Evolutionary conservation across 2,113 vertebrate species (phyloP).

Genomic region (Plotosus lineatus): DNA sequence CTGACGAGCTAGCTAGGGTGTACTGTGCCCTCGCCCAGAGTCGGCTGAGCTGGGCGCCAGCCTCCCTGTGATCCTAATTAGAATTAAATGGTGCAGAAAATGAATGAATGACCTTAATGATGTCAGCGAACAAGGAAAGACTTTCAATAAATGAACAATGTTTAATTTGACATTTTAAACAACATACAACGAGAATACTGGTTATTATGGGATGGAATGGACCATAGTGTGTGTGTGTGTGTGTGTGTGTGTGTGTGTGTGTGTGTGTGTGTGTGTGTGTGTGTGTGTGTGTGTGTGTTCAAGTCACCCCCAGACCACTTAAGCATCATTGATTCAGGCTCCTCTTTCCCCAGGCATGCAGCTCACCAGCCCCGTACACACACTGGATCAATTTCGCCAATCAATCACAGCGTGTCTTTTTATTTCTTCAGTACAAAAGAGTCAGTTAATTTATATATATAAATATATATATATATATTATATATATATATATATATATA

Average conservation of each 20-base stretch:
- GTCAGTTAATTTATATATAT: neutral
- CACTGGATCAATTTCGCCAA: conserved; percentile 70
- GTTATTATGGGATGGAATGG: neutral
- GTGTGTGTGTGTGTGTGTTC: neutral
- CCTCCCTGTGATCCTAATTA: too few relatives aligned
- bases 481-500: too few relatives aligned
- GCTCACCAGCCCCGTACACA: conserved; percentile 58
- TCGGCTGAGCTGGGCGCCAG: too few relatives aligned
- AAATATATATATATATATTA: too few relatives aligned
- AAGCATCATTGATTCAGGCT: conserved; percentile 47
- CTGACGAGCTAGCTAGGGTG: too few relatives aligned
- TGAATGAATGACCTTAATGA: too few relatives aligned
- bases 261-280: neutral
- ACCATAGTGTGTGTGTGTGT: neutral
- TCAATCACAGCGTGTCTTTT: conserved; percentile 71
- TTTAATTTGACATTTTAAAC: neutral
- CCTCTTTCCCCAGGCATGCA: conserved; percentile 44
- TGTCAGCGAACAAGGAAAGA: too few relatives aligned
- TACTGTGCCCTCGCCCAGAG: too few relatives aligned
- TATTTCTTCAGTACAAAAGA: conserved; percentile 43
- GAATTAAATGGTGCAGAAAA: too few relatives aligned
- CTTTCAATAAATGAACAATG: neutral
- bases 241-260: conserved; percentile 7
- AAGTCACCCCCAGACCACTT: conserved; percentile 37
- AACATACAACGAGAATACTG: neutral